phyloP scores from a whole-genome alignment of 1,140 invertebrate species.

The Marisa cornuarietis region DNA sequence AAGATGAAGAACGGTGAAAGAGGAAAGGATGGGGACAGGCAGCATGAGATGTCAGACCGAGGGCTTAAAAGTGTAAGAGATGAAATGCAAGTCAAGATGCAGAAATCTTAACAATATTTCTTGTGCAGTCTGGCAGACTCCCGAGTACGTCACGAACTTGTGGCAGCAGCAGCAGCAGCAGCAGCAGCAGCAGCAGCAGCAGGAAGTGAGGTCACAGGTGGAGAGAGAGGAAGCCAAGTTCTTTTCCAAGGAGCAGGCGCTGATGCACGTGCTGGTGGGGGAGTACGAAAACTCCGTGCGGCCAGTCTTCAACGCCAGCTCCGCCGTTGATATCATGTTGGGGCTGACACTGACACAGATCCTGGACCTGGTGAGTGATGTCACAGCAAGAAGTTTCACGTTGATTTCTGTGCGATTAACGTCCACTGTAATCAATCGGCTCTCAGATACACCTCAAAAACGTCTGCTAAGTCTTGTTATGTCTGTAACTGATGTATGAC shows the following conservation, averaged over 20 bases:
- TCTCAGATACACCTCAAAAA: background rate
- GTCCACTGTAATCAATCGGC: background rate
- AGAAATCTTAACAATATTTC: background rate
- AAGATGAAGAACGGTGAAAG: background rate
- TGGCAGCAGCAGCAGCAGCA: background rate
- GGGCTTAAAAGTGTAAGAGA: background rate
- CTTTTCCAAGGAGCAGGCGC: slow-evolving; percentile 38
- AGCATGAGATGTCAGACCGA: background rate
- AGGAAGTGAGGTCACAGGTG: background rate
- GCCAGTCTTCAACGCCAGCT: slow-evolving; percentile 95
- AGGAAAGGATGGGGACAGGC: background rate
- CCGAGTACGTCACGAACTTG: background rate
- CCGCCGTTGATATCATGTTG: slow-evolving; percentile 94
- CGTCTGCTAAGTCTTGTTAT: background rate
- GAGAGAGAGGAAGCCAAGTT: slow-evolving; percentile 11
- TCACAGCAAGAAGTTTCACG: background rate
- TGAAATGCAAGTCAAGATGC: background rate
- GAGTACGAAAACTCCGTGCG: slow-evolving; percentile 96
- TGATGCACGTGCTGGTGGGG: slow-evolving; percentile 39
- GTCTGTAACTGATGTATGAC: background rate
- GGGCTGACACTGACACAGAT: slow-evolving; percentile 98
- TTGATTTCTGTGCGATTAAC: background rate
- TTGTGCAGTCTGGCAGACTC: background rate
- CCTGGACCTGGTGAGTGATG: slow-evolving; percentile 93
- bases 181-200: background rate